These are phyloP conservation scores for Formica aserva DNA, from an alignment of 2,888 invertebrate species.

Conservation along the genomic window DNA sequence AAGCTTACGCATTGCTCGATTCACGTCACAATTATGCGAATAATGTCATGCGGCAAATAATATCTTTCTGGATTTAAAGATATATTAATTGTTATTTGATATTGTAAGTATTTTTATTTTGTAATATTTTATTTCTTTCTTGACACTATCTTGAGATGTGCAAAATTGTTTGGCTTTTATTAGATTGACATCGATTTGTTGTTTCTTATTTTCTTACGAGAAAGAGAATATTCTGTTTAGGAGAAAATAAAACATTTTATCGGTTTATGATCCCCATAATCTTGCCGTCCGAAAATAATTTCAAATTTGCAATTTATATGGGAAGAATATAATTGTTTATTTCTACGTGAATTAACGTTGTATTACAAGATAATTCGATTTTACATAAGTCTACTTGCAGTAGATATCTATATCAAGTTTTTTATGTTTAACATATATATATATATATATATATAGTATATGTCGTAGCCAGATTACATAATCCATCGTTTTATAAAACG, in stretches of 20 bases:
- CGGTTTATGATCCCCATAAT: background rate
- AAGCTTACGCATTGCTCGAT: background rate
- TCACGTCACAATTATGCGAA: background rate
- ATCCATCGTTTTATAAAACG: too few species aligned
- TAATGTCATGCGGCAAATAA: background rate
- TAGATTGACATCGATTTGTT: background rate
- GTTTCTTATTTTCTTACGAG: background rate
- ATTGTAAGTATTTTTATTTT: background rate
- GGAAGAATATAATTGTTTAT: constrained; percentile 35
- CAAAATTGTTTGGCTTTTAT: background rate
- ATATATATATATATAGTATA: background rate
- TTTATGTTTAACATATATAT: background rate
- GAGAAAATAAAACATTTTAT: background rate
- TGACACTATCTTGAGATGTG: background rate
- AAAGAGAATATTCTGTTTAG: background rate
- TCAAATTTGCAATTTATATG: background rate
- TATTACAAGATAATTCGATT: constrained; percentile 24
- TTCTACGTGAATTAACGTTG: constrained; percentile 17
- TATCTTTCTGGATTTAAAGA: background rate
- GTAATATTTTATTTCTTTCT: background rate
- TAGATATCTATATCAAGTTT: background rate
- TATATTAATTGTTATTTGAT: background rate
- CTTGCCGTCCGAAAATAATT: constrained; percentile 25
- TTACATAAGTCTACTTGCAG: background rate
- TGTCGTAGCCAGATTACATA: too few species aligned